Conservation (phyloP, 2,113 vertebrate species). For the Fulmarus glacialis region DNA sequence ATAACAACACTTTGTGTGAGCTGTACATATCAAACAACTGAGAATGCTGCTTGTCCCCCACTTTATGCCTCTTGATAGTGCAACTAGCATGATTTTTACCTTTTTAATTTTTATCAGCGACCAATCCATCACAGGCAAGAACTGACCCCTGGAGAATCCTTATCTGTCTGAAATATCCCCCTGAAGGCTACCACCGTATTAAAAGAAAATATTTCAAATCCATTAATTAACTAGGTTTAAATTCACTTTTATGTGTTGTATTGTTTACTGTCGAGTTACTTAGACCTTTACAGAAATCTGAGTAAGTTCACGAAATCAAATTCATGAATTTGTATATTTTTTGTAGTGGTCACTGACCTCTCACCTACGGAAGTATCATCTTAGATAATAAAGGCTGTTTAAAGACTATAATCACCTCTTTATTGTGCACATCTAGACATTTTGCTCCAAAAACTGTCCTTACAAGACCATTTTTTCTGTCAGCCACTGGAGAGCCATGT, state of each 20-base stretch:
- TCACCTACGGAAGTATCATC: not conserved
- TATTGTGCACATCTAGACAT: not conserved
- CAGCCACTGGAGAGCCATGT: not conserved
- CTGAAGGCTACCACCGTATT: not conserved
- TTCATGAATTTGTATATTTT: not conserved
- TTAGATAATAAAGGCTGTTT: not conserved
- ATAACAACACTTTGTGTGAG: not conserved
- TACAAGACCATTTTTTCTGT: not conserved
- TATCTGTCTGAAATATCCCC: not conserved
- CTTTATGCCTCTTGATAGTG: not conserved
- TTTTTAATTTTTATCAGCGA: not conserved
- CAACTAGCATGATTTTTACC: not conserved
- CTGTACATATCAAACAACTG: not conserved
- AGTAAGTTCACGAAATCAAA: not conserved
- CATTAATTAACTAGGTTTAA: not conserved
- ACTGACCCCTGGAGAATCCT: too few relatives aligned
- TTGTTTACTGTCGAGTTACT: not conserved
- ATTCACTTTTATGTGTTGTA: not conserved
- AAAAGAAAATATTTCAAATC: not conserved
- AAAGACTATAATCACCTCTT: not conserved
- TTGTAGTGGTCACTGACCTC: not conserved
- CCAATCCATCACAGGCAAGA: not conserved
- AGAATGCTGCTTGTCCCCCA: not conserved
- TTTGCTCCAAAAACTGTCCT: not conserved
- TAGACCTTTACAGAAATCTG: not conserved